Evolutionary conservation across 2,888 invertebrate genomes (phyloP), one percentile per base, ranked within the genome.

Genomic region (Andrena minutula): DNA sequence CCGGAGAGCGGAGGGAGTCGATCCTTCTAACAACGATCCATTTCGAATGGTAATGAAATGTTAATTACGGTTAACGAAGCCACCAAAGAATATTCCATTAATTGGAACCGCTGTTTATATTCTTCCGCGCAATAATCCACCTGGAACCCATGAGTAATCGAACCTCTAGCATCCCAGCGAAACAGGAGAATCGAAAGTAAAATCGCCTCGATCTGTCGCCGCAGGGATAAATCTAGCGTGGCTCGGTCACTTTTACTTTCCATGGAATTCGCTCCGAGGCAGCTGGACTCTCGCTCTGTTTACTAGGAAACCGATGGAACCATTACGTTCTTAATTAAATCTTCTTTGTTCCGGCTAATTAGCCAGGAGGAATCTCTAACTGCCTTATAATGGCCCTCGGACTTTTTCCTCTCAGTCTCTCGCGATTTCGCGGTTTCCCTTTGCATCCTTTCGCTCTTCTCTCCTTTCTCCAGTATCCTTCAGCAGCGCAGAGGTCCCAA

Each of bases 221-320:
- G 61, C 61, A 66, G 79, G 56, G 79, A 82, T 75, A 81, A 76
- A 73, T 73, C 84, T 63, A 77, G 41, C 79, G 75, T 73, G 68
- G 75, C 72, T 82, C 80, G 76, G 83, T 90, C 88, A 91, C 93
- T 93, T 92, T 92, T 93, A 93, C 93, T 93, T 93, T 93, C 90
- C 87, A 89, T 79, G 90, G 91, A 92, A 92, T 92, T 91, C 75
- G 85, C 90, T 86, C 75, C 79, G 81, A 68, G 83, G 80, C 65
- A 80, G 56, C 64, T 68, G 83, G 76, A 73, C 84, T 82, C 83
- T 80, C 86, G 76, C 77, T 82, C 86, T 83, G 74, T 82, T 88
- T 82, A 79, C 76, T 41, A 66, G 74, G 73, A 76, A 87, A 82
- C 77, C 69, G 79, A 82, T 78, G 32, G 20, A 8, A 41, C 71